Percentiles rank a stretch among this genome's conserved stretches.
phyloP scores from a whole-genome alignment of 2,113 vertebrate genomes.

The Burhinus oedicnemus region DNA sequence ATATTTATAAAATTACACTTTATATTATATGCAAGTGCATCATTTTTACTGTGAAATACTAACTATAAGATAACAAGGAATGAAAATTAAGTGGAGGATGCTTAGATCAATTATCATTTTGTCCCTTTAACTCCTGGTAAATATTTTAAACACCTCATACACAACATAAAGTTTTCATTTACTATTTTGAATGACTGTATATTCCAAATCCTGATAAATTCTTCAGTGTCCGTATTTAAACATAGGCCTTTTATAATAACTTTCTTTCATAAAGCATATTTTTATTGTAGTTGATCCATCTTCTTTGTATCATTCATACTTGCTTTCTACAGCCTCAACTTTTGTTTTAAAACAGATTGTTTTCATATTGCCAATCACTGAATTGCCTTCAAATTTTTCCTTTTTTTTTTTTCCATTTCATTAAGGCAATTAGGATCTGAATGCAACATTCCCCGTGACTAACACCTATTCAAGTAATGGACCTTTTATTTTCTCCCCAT shows the following conservation, averaged over 20 bases:
- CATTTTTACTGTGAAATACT: neutral
- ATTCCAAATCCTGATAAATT: neutral
- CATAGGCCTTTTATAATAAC: neutral
- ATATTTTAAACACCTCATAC: neutral
- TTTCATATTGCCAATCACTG: neutral
- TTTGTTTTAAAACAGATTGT: neutral
- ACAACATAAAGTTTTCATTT: neutral
- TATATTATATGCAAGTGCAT: neutral
- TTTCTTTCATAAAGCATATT: neutral
- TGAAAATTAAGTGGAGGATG: neutral
- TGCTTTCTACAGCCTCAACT: neutral
- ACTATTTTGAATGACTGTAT: neutral
- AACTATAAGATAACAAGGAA: neutral
- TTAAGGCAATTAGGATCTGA: neutral
- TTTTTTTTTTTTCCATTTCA: neutral
- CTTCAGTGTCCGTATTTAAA: neutral
- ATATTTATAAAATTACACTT: neutral
- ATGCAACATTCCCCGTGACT: neutral
- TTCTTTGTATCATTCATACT: neutral
- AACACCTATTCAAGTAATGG: neutral
- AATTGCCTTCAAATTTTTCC: neutral
- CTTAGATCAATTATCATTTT: neutral
- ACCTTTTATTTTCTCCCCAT: neutral
- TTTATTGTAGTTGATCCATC: neutral
- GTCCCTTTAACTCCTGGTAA: neutral